phyloP scores from a whole-genome alignment of 2,797 vertebrate genomes.

The Erethizon dorsatum region DNA sequence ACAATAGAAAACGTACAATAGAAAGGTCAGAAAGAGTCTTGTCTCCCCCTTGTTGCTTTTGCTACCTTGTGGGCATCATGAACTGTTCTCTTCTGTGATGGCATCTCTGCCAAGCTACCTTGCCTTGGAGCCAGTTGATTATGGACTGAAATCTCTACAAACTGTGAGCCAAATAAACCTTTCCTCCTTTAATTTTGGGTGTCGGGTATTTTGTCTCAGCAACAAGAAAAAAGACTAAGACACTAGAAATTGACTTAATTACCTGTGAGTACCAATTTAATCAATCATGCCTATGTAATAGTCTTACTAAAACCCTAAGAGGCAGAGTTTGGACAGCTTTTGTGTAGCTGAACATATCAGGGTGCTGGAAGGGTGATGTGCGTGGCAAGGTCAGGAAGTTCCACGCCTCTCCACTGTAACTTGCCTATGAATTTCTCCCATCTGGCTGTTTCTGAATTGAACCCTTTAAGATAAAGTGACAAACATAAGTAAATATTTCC shows the following conservation, averaged over 20 bases:
- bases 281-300: neutral
- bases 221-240: neutral
- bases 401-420: no score
- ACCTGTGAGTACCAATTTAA: neutral
- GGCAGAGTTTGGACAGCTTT: neutral
- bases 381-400: neutral
- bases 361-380: neutral
- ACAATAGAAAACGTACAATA: neutral
- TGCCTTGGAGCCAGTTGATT: neutral
- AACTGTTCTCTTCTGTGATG: neutral
- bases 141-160: neutral
- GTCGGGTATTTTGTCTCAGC: neutral
- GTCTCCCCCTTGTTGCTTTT: neutral
- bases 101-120: neutral
- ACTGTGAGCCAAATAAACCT: neutral
- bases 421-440: neutral
- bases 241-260: neutral
- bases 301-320: neutral
- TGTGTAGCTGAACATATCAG: neutral
- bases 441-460: neutral
- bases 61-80: neutral
- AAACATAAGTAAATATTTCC: neutral
- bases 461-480: neutral
- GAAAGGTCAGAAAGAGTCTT: no score
- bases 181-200: neutral